Percentiles rank a stretch among this genome's conserved stretches.
Conservation (phyloP, 2,113 vertebrate genomes). For the Campylomormyrus numenius region DNA sequence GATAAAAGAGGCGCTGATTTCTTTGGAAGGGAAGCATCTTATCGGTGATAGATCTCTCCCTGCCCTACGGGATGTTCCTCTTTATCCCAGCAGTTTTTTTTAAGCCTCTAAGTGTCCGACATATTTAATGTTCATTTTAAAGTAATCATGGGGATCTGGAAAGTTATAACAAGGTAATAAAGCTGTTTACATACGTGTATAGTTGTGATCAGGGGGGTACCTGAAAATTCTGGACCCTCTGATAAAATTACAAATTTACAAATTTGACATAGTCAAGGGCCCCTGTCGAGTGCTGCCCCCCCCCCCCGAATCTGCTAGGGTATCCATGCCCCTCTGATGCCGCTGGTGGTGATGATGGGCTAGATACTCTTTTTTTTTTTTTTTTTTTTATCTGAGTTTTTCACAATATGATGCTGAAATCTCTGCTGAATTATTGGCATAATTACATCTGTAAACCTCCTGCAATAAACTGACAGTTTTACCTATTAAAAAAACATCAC, state of each 20-base stretch:
- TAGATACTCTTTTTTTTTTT: neutral
- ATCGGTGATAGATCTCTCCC: neutral
- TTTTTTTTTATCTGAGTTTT: neutral
- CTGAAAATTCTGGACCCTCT: neutral
- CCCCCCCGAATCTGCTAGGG: neutral
- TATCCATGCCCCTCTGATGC: neutral
- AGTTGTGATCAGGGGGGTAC: neutral
- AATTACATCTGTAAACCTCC: neutral
- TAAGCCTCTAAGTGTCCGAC: neutral
- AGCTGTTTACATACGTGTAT: neutral
- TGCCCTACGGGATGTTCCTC: neutral
- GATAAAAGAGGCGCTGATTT: neutral
- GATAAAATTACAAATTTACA: neutral
- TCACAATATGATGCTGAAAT: neutral
- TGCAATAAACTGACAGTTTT: neutral
- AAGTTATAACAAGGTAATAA: neutral
- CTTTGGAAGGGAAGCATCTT: neutral
- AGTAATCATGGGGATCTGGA: neutral
- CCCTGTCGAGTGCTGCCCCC: neutral
- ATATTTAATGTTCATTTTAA: neutral
- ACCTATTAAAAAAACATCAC: neutral
- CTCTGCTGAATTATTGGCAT: neutral
- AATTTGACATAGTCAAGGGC: neutral
- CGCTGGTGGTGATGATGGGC: neutral
- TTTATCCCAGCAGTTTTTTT: neutral